These are phyloP conservation scores for Drosophila murphyi DNA, from an alignment of 1,140 invertebrate species.

Conservation along the genomic window DNA sequence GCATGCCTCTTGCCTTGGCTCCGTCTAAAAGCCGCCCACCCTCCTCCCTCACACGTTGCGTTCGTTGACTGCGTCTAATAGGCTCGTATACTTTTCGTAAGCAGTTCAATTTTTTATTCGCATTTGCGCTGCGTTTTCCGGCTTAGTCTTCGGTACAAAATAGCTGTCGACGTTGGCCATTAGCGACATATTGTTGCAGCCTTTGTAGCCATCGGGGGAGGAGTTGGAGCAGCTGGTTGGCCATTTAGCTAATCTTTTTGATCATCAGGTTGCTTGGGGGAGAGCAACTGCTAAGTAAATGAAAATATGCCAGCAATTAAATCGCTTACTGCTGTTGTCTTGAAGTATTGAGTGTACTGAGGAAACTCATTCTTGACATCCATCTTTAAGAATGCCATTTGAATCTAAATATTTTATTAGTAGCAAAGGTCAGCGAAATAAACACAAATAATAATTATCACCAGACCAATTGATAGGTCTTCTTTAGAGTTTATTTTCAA, in stretches of 20 bases:
- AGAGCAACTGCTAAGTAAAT: neutral
- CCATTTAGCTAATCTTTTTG: conserved; percentile 65
- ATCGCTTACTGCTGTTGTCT: too few relatives aligned
- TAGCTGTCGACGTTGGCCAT: conserved; percentile 50
- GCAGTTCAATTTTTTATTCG: conserved; percentile 80
- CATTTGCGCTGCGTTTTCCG: conserved; percentile 51
- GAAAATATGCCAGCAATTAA: neutral
- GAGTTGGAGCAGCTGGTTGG: conserved; percentile 19
- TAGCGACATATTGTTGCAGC: conserved; percentile 62
- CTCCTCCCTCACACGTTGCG: conserved; percentile 16
- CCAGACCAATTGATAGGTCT: too few relatives aligned
- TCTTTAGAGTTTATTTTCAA: too few relatives aligned
- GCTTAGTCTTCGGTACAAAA: conserved; percentile 52
- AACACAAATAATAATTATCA: too few relatives aligned
- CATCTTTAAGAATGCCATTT: too few relatives aligned
- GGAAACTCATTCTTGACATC: neutral
- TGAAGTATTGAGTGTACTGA: too few relatives aligned
- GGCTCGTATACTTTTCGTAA: conserved; percentile 73
- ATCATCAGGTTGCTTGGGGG: conserved; percentile 2
- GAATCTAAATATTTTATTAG: too few relatives aligned
- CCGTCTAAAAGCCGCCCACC: conserved; percentile 36
- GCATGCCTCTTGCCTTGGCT: conserved; percentile 30
- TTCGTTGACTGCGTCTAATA: conserved; percentile 65
- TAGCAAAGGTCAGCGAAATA: too few relatives aligned
- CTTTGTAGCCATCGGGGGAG: neutral